Evolutionary conservation across 2,797 vertebrate species (phyloP), one percentile per base, ranked within the genome.

Genomic region (Pipistrellus nathusii): DNA sequence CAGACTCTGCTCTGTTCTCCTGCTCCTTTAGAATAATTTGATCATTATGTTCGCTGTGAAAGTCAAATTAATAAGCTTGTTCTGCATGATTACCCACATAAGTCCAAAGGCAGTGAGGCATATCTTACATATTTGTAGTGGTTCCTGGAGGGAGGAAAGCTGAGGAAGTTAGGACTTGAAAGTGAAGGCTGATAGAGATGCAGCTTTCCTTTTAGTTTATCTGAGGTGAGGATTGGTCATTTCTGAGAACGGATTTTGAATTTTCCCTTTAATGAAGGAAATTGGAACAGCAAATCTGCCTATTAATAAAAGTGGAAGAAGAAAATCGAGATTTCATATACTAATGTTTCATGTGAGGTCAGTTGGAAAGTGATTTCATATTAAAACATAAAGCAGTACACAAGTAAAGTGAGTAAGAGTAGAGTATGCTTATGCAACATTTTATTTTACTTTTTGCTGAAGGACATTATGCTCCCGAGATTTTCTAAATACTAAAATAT

Each of bases 21-120:
- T 93, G 90, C 55, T 57, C 38, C 25, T 77, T 86, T 35, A 62
- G 35, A 32, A 64, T 69, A 62, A 90, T 77, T 87, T 51, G 38
- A 77, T 96, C 92, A 38, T 72, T 93, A 69, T 69, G 30, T 88
- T 96, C 15, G 0, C 82, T 57, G 41, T 88, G 44, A 77, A 95
- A 93, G 44, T 86, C 82, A 76, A 88, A 91, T 92, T 92, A 96
- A 93, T 85, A 81, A 84, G 85, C 71, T 35, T 81, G 44, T 77
- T 89, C 76, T 89, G 30, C 27, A 2, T 92, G 44, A 75, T 81
- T 95, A 86, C 80, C 83, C 27, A 66, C 90, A 30, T 76, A 87
- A 51, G 6, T 90, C 77, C 57, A 44, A 59, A 88, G 77, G 41
- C 69, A 53, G 23, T 9, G 85, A 85, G 85, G 59, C 44, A 90